Base-by-base conservation (phyloP, 2,888 invertebrate species). In the Philonicus albiceps region DNA sequence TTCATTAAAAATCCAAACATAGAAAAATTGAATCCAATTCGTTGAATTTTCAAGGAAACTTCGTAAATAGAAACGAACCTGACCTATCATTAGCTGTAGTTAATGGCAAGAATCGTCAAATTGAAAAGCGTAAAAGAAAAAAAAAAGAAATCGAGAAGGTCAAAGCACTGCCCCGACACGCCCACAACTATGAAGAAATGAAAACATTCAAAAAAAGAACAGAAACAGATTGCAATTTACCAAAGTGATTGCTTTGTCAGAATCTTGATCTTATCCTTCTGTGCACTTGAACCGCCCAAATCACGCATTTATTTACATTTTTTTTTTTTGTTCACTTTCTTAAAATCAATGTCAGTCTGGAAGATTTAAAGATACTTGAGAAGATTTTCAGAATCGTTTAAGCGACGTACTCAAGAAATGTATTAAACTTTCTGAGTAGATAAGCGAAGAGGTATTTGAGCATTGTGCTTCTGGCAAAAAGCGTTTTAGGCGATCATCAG, bases 141-240 rank as follows among this genome's bases (percentile, higher is more conserved):
- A 27, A 78, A 43, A 27, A 49, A 30, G 43, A 78, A 13, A 78
- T 43, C 49, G 22, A 19, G 78, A 78, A 78, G 78, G 78, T 78
- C 49, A 78, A 78, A 78, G 78, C 43, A 78, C 78, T 78, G 49
- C 19, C 49, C 55, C 49, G 78, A 0, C 49, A 78, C 78, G 49
- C 78, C 78, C 43, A 78, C 78, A 19, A 6, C 27, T 13, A 1
- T n/a, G 78, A 49, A 27, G 78, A 78, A 27, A 40, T 78, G 49
- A 40, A 78, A 78, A 78, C 30, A 78, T 55, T 19, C 5, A 6
- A 19, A 55, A 22, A 55, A 55, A 53, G 53, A 53, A 53, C 16
- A 55, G 55, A 55, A 22, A 55, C 16, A 22, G 3, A 55, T 22
- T 55, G 55, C 55, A 55, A 53, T 55, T 55, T 55, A 55, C 6